Evolutionary conservation across 2,888 invertebrate species (phyloP).

Genomic region (Carabus problematicus): DNA sequence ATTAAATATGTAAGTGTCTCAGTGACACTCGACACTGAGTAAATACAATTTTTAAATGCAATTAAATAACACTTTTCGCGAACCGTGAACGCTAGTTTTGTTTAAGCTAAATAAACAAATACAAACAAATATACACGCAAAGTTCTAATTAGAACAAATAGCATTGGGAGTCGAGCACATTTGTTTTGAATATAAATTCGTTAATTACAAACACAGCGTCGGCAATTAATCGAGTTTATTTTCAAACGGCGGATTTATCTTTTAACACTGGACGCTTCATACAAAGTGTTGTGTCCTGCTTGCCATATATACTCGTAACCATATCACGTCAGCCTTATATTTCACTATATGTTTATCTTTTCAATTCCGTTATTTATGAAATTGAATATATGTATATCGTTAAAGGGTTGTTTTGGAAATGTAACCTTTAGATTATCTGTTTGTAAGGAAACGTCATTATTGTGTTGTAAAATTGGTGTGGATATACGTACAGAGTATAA

Average conservation of each 20-base stretch:
- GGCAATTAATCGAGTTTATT: slow-evolving; percentile 38
- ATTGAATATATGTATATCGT: too few species aligned
- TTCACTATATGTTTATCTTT: too few species aligned
- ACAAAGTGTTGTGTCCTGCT: neutral
- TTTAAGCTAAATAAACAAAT: slow-evolving; percentile 35
- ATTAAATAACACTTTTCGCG: slow-evolving; percentile 28
- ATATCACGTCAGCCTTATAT: too few species aligned
- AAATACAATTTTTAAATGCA: slow-evolving; percentile 22
- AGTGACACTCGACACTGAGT: neutral
- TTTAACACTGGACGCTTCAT: neutral
- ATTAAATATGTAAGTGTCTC: neutral
- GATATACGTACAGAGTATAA: too few species aligned
- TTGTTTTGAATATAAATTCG: slow-evolving; percentile 41
- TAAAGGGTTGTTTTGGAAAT: too few species aligned
- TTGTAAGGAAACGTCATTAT: too few species aligned
- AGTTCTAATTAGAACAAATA: slow-evolving; percentile 40
- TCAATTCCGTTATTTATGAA: too few species aligned
- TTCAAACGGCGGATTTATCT: slow-evolving; percentile 30
- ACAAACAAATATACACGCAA: slow-evolving; percentile 3
- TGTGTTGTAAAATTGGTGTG: too few species aligned
- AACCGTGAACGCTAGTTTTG: slow-evolving; percentile 22
- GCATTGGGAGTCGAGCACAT: slow-evolving; percentile 23
- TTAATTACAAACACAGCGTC: slow-evolving; percentile 37
- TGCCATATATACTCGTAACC: neutral
- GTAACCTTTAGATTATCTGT: too few species aligned